Percentiles rank a stretch among this genome's conserved stretches.
Conservation (phyloP, 2,113 vertebrate species). For the Phrynocephalus versicolor region DNA sequence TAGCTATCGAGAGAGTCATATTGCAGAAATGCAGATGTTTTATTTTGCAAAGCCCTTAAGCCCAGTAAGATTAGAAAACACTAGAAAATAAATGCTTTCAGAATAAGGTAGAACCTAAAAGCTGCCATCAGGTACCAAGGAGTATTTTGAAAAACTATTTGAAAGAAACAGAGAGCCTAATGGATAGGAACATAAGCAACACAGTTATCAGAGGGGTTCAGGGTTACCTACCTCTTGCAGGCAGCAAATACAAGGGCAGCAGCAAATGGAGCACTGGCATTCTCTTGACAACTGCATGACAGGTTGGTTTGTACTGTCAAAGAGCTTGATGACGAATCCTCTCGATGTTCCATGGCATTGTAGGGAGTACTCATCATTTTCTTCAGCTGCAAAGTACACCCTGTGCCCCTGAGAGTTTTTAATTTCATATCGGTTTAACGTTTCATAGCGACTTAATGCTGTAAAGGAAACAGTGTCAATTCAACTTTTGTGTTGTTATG, state of each 20-base stretch:
- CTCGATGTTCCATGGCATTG: constrained; percentile 49
- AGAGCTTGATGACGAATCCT: constrained; percentile 60
- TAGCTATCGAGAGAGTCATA: too few species aligned
- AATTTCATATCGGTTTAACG: constrained; percentile 65
- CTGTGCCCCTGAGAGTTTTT: constrained; percentile 57
- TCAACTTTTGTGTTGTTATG: not conserved
- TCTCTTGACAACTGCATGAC: constrained; percentile 55
- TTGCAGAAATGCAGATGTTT: too few species aligned
- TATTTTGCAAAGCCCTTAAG: too few species aligned
- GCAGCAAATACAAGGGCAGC: constrained; percentile 58
- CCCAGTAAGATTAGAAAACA: not conserved
- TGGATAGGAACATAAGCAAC: too few species aligned
- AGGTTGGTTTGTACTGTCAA: constrained; percentile 44
- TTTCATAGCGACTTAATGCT: constrained; percentile 53
- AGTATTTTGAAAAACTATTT: too few species aligned
- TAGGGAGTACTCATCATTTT: constrained; percentile 55
- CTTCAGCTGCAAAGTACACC: constrained; percentile 63
- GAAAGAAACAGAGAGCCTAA: too few species aligned
- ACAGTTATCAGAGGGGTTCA: too few species aligned
- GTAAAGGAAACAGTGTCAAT: constrained; percentile 8
- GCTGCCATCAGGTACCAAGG: not conserved
- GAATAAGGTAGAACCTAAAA: not conserved
- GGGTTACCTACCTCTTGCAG: constrained; percentile 60
- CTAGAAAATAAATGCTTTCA: not conserved
- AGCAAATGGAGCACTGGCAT: constrained; percentile 56